A percentile compares a stretch with the other conserved stretches of the same genome.
Conservation (phyloP, 1,140 invertebrate genomes). For the Gryon sp. region DNA sequence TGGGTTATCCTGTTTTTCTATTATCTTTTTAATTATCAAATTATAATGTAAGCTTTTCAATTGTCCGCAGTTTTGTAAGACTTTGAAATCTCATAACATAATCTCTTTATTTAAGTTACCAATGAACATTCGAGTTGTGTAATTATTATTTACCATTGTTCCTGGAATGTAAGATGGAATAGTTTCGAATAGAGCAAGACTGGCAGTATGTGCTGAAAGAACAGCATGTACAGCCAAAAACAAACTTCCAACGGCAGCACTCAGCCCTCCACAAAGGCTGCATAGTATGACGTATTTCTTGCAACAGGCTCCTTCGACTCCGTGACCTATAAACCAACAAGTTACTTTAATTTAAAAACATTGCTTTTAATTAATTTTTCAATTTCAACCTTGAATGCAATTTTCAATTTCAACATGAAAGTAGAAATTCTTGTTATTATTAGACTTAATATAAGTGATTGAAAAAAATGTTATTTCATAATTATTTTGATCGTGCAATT, state of each 20-base stretch:
- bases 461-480: neutral
- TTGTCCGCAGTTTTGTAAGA: too few relatives aligned
- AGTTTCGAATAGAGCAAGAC: constrained; percentile 90
- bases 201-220: constrained; percentile 88
- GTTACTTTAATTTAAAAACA: too few relatives aligned
- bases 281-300: constrained; percentile 89
- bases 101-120: too few relatives aligned
- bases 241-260: constrained; percentile 85
- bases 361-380: too few relatives aligned
- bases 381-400: too few relatives aligned
- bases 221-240: constrained; percentile 88
- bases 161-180: constrained; percentile 90
- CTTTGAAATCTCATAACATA: too few relatives aligned
- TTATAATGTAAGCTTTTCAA: too few relatives aligned
- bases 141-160: constrained; percentile 82
- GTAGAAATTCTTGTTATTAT: too few relatives aligned
- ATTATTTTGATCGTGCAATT: too few relatives aligned
- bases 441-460: too few relatives aligned
- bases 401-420: neutral
- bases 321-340: constrained; percentile 49
- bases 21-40: too few relatives aligned
- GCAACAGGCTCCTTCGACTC: constrained; percentile 72
- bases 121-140: neutral
- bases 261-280: constrained; percentile 86
- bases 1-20: too few relatives aligned